Evolutionary conservation across 2,888 invertebrate species (phyloP).

Genomic region (Cheilosia vernalis): DNA sequence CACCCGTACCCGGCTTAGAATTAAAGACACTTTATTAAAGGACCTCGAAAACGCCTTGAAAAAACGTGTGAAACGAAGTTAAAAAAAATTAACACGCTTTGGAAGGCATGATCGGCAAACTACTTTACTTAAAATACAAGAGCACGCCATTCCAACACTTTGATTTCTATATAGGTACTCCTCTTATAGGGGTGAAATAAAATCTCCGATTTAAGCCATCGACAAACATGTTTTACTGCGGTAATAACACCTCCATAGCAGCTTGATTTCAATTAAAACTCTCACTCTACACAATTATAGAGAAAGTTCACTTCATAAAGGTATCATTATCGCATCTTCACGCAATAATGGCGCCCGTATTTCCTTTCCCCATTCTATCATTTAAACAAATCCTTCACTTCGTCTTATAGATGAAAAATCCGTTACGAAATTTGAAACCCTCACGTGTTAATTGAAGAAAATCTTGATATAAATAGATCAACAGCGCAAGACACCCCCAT

Average conservation of each 20-base stretch:
- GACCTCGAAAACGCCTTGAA: too few relatives aligned
- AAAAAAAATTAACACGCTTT: too few relatives aligned
- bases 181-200: not conserved
- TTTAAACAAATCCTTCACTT: conserved; percentile 18
- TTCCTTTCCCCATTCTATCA: not conserved
- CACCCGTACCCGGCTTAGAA: too few relatives aligned
- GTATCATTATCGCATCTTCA: conserved; percentile 28
- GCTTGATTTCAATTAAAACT: not conserved
- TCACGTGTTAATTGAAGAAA: conserved; percentile 58
- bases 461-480: conserved; percentile 55
- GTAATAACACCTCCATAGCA: not conserved
- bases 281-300: not conserved
- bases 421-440: conserved; percentile 70
- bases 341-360: conserved; percentile 49
- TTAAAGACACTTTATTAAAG: too few relatives aligned
- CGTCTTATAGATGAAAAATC: conserved; percentile 32
- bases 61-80: too few relatives aligned
- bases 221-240: not conserved
- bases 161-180: not conserved
- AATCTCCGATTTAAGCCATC: conserved; percentile 1
- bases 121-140: too few relatives aligned
- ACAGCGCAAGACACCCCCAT: conserved; percentile 56
- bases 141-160: not conserved
- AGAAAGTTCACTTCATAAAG: conserved; percentile 20
- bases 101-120: too few relatives aligned